Conservation (phyloP, 2,797 vertebrate species). For the Pantherophis vulpinus region DNA sequence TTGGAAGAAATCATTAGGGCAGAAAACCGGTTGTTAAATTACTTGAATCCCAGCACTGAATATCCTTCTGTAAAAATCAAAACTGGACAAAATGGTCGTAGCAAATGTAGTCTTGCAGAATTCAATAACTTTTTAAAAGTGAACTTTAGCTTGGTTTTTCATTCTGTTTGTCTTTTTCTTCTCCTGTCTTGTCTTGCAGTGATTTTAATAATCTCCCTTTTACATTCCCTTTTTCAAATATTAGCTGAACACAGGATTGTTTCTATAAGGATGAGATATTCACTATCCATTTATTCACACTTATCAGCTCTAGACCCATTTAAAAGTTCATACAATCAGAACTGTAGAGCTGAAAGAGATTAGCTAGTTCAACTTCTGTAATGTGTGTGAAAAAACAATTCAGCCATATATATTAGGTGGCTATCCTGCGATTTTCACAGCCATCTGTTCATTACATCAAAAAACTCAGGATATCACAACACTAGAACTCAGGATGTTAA, state of each 20-base stretch:
- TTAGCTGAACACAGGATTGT: neutral
- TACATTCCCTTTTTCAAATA: slow-evolving; percentile 2
- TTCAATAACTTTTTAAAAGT: neutral
- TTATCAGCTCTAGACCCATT: neutral
- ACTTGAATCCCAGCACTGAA: no score
- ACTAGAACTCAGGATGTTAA: no score
- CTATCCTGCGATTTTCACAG: neutral
- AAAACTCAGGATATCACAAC: no score
- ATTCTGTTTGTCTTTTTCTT: neutral
- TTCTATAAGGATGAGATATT: neutral
- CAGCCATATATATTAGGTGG: neutral
- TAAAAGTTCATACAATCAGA: neutral
- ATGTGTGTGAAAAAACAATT: neutral
- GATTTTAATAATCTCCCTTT: slow-evolving; percentile 3
- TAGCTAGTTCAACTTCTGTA: neutral
- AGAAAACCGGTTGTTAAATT: no score
- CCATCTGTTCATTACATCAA: no score
- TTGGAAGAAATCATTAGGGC: no score
- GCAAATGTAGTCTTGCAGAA: neutral
- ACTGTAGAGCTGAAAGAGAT: neutral
- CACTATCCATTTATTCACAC: neutral
- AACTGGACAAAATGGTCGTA: neutral
- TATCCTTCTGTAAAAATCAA: neutral
- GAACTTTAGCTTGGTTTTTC: neutral
- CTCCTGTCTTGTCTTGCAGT: neutral